Percentiles rank a stretch among this genome's conserved stretches.
Evolutionary conservation across 2,888 invertebrate genomes (phyloP).

Genomic region (Cephonodes hylas): DNA sequence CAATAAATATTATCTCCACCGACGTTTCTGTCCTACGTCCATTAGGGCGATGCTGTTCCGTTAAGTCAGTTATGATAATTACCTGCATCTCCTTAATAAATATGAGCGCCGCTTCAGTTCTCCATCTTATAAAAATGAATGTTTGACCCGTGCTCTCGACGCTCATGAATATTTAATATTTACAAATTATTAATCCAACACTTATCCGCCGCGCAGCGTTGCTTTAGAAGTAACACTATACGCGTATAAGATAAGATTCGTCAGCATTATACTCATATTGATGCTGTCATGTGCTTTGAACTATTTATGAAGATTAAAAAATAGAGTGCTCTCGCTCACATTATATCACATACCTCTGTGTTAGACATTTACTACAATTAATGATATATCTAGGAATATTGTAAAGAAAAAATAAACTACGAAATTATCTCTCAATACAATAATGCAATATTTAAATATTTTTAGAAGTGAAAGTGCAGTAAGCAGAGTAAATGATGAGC

Average conservation of each 20-base stretch:
- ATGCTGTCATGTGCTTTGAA: conserved; percentile 58
- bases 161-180: conserved; percentile 80
- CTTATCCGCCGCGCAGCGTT: conserved; percentile 50
- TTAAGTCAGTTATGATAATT: conserved; percentile 70
- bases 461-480: neutral
- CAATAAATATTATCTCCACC: conserved; percentile 26
- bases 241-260: conserved; percentile 53
- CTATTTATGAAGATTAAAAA: conserved; percentile 72
- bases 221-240: conserved; percentile 36
- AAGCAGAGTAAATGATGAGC: neutral
- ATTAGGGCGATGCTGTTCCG: conserved; percentile 22
- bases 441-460: no score
- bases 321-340: conserved; percentile 54
- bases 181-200: conserved; percentile 80
- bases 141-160: conserved; percentile 70
- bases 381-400: neutral
- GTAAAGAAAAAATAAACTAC: no score
- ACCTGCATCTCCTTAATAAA: conserved; percentile 73
- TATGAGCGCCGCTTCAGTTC: conserved; percentile 64
- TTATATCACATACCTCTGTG: neutral
- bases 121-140: conserved; percentile 66
- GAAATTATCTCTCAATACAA: no score
- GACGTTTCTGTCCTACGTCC: conserved; percentile 22
- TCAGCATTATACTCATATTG: conserved; percentile 53
- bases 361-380: neutral